Evolutionary conservation across 2,888 invertebrate genomes (phyloP), one percentile per base, ranked within the genome.

Genomic region (Scaptodrosophila latifasciaeformis): DNA sequence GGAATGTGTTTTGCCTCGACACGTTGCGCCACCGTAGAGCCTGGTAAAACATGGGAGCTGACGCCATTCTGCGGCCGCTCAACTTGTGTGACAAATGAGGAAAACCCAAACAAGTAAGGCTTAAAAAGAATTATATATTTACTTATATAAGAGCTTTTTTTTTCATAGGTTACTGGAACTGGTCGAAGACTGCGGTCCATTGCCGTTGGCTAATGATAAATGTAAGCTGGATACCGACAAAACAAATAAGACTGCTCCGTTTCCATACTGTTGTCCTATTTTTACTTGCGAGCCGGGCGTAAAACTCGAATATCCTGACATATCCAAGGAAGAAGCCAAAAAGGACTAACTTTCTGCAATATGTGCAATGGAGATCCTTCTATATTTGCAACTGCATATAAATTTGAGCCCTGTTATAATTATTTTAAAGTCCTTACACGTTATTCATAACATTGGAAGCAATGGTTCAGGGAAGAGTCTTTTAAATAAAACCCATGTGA

Each of bases 1-100:
- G 94, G 94, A 31, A 91, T 93, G 90, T 96, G 96, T 83, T 96
- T 96, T 87, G 96, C 96, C 0, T 95, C 95, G 4, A 96, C 96
- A 52, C 91, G 91, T 53, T 96, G 96, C 86, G 93, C 94, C 34
- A 96, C 95, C 10, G 92, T 95, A 48, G 94, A 95, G 83, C 93
- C 94, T 2, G 92, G 92, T 59, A 92, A 94, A 87, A 88, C 91
- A 56, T 96, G 96, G 96, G 95, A 95, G 50, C 86, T 96, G 72
- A 89, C 92, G 1, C 96, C 96, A 3, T 96, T 96, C 92, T 96
- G 96, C 82, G 96, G 96, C n/a, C 91, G 93, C 67, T 94, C 94
- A 75, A 94, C 94, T 50, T 96, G 96, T 87, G 93, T 95, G 2
- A 89, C 91, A 70, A 92, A 92, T 67, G 93, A 94, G 65, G 93